phyloP scores from a whole-genome alignment of 37 sponge, comb jelly and placozoan genomes.

The Chondrosia reniformis region DNA sequence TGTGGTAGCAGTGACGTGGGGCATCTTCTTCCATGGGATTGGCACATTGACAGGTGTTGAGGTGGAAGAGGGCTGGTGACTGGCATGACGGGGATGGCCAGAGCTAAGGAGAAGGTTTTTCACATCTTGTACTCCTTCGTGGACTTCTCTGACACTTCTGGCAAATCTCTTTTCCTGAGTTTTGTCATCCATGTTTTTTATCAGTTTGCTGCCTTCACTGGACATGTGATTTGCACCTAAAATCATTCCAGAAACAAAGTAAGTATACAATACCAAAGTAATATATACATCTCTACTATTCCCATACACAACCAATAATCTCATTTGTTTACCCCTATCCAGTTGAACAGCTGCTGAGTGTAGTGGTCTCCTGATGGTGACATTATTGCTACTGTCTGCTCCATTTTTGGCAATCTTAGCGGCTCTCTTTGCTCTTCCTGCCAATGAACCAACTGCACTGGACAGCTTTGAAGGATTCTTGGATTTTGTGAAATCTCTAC shows the following conservation, averaged over 20 bases:
- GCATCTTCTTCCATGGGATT: not conserved
- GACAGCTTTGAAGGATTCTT: slow-evolving; percentile 38
- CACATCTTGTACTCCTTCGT: slow-evolving; percentile 6
- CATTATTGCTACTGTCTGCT: slow-evolving; percentile 26
- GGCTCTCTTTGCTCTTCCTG: slow-evolving; percentile 51
- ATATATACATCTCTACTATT: no score
- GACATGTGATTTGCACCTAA: slow-evolving; percentile 9
- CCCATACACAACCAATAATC: no score
- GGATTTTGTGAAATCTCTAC: slow-evolving; percentile 47
- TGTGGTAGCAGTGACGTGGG: not conserved
- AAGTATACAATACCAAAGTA: no score
- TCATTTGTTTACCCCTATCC: slow-evolving; percentile 61
- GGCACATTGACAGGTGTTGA: slow-evolving; percentile 5
- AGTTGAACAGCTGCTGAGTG: slow-evolving; percentile 33
- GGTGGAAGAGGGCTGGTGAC: not conserved
- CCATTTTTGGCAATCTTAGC: slow-evolving; percentile 48
- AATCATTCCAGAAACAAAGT: no score
- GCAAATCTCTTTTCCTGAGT: slow-evolving; percentile 9
- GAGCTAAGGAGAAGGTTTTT: not conserved
- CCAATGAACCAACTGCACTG: slow-evolving; percentile 28
- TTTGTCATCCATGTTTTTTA: not conserved
- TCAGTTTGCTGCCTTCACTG: not conserved
- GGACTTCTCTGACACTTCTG: slow-evolving; percentile 7
- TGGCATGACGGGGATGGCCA: not conserved
- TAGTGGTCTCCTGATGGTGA: slow-evolving; percentile 33